These are phyloP conservation scores for Scaptomyza flava DNA, from an alignment of 2,888 invertebrate species.

Conservation along the genomic window DNA sequence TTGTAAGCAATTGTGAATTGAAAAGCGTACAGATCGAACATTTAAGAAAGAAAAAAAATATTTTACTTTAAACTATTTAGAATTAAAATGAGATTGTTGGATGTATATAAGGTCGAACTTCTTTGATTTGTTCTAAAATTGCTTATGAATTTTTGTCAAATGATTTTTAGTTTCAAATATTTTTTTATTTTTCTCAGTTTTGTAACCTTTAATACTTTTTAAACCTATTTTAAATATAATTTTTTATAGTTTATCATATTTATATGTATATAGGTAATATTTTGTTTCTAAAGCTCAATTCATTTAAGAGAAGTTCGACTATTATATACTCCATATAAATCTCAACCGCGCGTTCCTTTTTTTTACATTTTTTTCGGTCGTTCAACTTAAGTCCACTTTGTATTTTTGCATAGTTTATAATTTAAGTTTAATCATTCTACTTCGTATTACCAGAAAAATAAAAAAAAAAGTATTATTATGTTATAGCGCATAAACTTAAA, in stretches of 20 bases:
- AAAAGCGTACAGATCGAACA: neutral
- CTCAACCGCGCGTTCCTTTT: slow-evolving; percentile 49
- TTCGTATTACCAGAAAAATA: slow-evolving; percentile 17
- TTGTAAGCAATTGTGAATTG: slow-evolving; percentile 31
- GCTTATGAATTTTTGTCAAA: neutral
- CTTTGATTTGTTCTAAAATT: neutral
- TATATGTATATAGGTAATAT: slow-evolving; percentile 3
- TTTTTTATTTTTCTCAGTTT: neutral
- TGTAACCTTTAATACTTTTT: no score
- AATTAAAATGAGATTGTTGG: slow-evolving; percentile 9
- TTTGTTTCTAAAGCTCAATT: neutral
- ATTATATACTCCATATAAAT: slow-evolving; percentile 12
- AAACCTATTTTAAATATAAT: neutral
- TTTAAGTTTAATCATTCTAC: slow-evolving; percentile 15
- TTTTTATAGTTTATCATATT: neutral
- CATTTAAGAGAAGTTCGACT: neutral
- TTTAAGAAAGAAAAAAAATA: slow-evolving; percentile 7
- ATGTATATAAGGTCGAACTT: neutral
- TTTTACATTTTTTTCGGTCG: slow-evolving; percentile 32
- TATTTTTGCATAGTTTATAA: slow-evolving; percentile 34
- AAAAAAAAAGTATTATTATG: slow-evolving; percentile 73
- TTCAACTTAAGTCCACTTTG: slow-evolving; percentile 42
- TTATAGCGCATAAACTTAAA: slow-evolving; percentile 68
- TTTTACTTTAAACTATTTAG: slow-evolving; percentile 28
- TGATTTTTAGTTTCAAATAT: neutral